Evolutionary conservation across 2,797 vertebrate genomes (phyloP).

Genomic region (Coregonus ussuriensis): DNA sequence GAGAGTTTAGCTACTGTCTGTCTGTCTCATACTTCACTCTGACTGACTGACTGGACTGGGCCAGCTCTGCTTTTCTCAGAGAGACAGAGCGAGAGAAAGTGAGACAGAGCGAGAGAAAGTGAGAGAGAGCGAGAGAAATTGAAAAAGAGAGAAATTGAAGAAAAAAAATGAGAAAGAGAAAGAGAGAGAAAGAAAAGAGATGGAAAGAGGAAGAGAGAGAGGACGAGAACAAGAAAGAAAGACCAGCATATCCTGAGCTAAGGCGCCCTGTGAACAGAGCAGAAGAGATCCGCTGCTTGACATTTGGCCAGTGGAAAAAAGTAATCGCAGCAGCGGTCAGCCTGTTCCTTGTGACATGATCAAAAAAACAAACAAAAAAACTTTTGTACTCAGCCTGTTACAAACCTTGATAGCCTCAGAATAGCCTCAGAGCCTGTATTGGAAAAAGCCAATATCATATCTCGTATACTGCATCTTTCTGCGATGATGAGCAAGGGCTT

Average conservation of each 20-base stretch:
- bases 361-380: conserved; percentile 22
- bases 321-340: not conserved
- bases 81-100: no score
- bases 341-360: conserved; percentile 34
- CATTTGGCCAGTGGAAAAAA: conserved; percentile 44
- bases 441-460: conserved; percentile 9
- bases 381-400: conserved; percentile 19
- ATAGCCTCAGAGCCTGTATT: conserved; percentile 17
- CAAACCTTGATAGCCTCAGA: not conserved
- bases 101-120: no score
- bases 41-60: not conserved
- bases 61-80: no score
- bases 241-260: no score
- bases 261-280: not conserved
- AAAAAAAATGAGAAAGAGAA: no score
- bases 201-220: no score
- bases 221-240: not conserved
- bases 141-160: no score
- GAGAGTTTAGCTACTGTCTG: not conserved
- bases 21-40: no score
- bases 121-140: no score
- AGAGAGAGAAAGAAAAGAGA: not conserved
- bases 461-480: conserved; percentile 21
- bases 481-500: conserved; percentile 16
- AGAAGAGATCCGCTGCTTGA: conserved; percentile 40